Percentiles rank a stretch among this genome's conserved stretches.
Evolutionary conservation across 2,797 vertebrate genomes (phyloP).

Genomic region (Fundulus diaphanus): DNA sequence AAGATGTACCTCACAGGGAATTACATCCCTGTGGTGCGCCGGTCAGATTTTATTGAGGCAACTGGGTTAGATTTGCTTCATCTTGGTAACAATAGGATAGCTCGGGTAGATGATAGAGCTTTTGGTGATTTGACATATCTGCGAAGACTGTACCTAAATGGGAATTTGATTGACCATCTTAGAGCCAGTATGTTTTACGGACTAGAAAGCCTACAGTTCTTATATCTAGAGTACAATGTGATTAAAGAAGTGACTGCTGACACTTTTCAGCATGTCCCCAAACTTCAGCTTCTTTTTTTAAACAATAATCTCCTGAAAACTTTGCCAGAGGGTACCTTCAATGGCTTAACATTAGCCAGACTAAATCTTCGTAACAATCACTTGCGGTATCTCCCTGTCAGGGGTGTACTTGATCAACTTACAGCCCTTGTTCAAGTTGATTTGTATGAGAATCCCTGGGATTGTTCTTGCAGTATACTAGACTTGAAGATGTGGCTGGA

Average conservation of each 20-base stretch:
- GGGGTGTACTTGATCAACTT: slow-evolving; percentile 91
- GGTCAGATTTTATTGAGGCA: slow-evolving; percentile 91
- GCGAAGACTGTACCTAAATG: slow-evolving; percentile 94
- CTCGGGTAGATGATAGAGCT: slow-evolving; percentile 88
- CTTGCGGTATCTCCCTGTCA: slow-evolving; percentile 88
- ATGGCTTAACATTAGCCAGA: slow-evolving; percentile 88
- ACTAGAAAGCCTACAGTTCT: slow-evolving; percentile 92
- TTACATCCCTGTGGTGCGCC: slow-evolving; percentile 88
- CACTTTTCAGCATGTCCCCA: slow-evolving; percentile 90
- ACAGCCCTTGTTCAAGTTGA: slow-evolving; percentile 94
- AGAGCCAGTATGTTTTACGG: slow-evolving; percentile 90
- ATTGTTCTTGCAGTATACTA: slow-evolving; percentile 92
- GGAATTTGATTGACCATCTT: slow-evolving; percentile 92
- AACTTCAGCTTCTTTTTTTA: slow-evolving; percentile 95
- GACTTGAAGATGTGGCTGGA: slow-evolving; percentile 96
- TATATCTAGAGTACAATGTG: slow-evolving; percentile 96
- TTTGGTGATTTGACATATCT: slow-evolving; percentile 92
- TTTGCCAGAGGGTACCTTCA: slow-evolving; percentile 89
- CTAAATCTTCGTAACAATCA: slow-evolving; percentile 95
- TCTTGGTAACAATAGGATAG: slow-evolving; percentile 95
- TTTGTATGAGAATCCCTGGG: slow-evolving; percentile 98
- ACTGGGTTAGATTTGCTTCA: slow-evolving; percentile 95
- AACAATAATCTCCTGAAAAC: slow-evolving; percentile 95
- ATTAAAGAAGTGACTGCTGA: slow-evolving; percentile 90
- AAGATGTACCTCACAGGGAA: slow-evolving; percentile 99